These are phyloP conservation scores for Tragelaphus eurycerus DNA, from an alignment of 2,797 vertebrate species.

Conservation along the genomic window DNA sequence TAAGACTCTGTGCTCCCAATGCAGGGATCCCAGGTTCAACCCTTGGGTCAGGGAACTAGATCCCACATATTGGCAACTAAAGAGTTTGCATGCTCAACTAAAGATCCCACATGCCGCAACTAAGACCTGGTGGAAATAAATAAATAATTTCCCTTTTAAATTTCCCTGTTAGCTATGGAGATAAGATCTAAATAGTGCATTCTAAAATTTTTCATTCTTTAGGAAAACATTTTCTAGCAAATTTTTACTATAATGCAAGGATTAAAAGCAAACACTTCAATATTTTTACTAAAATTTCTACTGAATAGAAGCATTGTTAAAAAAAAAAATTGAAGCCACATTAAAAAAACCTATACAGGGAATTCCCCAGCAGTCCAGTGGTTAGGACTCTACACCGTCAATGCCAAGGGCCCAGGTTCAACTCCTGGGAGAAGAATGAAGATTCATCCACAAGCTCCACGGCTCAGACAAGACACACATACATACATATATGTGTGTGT, in stretches of 20 bases:
- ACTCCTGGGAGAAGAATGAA: neutral
- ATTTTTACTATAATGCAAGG: neutral
- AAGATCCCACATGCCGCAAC: neutral
- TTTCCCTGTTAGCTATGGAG: conserved; percentile 79
- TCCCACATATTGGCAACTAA: neutral
- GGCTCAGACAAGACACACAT: neutral
- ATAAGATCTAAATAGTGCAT: neutral
- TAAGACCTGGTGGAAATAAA: neutral
- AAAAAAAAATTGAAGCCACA: neutral
- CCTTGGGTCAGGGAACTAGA: neutral
- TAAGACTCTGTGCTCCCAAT: neutral
- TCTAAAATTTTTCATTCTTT: neutral
- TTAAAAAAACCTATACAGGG: neutral
- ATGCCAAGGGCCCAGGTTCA: neutral
- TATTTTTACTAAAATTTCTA: neutral
- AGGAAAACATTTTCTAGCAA: conserved; percentile 26
- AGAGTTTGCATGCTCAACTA: neutral
- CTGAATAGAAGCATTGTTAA: neutral
- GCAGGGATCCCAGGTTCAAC: neutral
- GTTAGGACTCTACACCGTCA: neutral
- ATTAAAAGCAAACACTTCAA: neutral
- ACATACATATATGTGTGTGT: neutral
- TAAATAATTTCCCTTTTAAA: neutral
- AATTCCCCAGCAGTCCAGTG: neutral
- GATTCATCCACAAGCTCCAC: neutral